Conservation (phyloP, 2,888 invertebrate genomes). For the Melanchra persicariae region DNA sequence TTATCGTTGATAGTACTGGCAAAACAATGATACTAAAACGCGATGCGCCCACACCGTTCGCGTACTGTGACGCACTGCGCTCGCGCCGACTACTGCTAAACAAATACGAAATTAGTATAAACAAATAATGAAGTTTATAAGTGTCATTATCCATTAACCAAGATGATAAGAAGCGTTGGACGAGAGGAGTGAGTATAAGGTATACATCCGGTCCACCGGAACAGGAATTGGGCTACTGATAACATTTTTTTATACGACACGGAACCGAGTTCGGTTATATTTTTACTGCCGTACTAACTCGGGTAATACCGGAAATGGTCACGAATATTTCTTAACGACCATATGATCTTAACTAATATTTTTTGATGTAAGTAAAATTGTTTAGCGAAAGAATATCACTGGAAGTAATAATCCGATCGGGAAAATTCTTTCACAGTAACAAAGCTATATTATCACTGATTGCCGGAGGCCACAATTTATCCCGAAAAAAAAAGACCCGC, state of each 20-base stretch:
- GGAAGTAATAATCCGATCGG: background rate
- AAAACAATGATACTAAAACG: slow-evolving; percentile 60
- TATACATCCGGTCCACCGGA: slow-evolving; percentile 27
- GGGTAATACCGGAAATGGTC: background rate
- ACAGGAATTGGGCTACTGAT: slow-evolving; percentile 14
- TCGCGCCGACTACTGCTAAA: slow-evolving; percentile 19
- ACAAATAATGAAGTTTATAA: slow-evolving; percentile 44
- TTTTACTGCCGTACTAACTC: background rate
- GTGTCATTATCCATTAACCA: slow-evolving; percentile 30
- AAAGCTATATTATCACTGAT: background rate
- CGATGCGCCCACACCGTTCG: slow-evolving; percentile 23
- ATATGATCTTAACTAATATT: too few species aligned
- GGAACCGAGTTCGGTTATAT: background rate
- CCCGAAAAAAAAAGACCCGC: background rate
- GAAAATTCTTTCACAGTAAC: background rate
- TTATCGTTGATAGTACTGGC: slow-evolving; percentile 58
- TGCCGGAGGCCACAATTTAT: too few species aligned
- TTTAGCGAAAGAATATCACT: background rate
- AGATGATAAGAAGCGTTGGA: slow-evolving; percentile 34
- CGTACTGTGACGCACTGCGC: slow-evolving; percentile 41
- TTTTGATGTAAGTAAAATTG: too few species aligned
- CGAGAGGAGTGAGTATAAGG: background rate
- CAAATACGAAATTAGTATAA: slow-evolving; percentile 49
- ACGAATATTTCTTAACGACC: background rate
- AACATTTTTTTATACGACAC: background rate